Conservation (phyloP, 2,888 invertebrate genomes). For the Apoderus coryli region DNA sequence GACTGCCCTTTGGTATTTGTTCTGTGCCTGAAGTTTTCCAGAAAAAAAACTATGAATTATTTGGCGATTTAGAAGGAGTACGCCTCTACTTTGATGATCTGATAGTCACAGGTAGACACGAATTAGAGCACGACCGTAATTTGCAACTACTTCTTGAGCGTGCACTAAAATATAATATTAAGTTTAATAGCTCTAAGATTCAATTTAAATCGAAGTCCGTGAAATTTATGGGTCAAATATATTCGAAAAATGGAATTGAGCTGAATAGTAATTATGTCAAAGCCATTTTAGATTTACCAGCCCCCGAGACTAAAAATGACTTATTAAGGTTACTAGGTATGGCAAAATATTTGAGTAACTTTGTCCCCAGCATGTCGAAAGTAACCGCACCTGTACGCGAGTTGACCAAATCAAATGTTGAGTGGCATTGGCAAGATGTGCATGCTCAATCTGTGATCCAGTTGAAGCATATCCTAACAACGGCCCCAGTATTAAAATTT, state of each 20-base stretch:
- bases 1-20: too few relatives aligned
- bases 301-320: conserved; percentile 14
- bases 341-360: conserved; percentile 17
- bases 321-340: conserved; percentile 18
- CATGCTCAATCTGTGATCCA: conserved; percentile 14
- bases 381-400: conserved; percentile 16
- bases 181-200: conserved; percentile 14
- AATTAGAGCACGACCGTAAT: conserved; percentile 15
- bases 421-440: conserved; percentile 13
- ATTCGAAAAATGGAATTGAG: conserved; percentile 13
- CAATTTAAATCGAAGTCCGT: conserved; percentile 13
- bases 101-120: conserved; percentile 12
- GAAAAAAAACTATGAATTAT: conserved; percentile 12
- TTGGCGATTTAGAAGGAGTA: conserved; percentile 16
- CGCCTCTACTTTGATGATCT: conserved; percentile 16
- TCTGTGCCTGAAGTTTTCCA: too few relatives aligned
- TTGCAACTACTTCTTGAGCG: conserved; percentile 14
- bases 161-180: conserved; percentile 15
- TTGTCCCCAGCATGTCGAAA: conserved; percentile 18
- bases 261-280: conserved; percentile 14
- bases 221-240: conserved; percentile 16
- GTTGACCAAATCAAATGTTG: conserved; percentile 13
- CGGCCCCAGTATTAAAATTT: conserved; percentile 18
- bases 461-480: conserved; percentile 16
- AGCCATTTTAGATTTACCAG: conserved; percentile 17